phyloP scores from a whole-genome alignment of 2,797 vertebrate genomes.

The Gymnopithys bicolor region DNA sequence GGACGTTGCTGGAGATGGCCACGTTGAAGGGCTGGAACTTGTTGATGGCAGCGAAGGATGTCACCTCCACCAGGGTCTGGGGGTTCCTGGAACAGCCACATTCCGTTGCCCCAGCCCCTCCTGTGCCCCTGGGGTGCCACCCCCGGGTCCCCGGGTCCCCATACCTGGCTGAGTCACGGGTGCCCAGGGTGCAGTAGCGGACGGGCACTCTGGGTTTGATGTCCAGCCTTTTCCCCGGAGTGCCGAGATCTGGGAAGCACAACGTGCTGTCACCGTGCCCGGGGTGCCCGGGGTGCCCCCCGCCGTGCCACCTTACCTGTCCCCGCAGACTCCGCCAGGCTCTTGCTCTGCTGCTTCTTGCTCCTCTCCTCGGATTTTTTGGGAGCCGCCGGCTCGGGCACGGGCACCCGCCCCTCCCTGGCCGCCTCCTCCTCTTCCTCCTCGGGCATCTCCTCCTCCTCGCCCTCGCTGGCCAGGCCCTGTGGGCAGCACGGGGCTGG shows the following conservation, averaged over 20 bases:
- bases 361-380: constrained; percentile 82
- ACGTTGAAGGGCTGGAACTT: constrained; percentile 98
- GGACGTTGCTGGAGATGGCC: constrained; percentile 93
- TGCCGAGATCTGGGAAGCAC: constrained; percentile 23
- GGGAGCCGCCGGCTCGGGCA: constrained; percentile 71
- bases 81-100: constrained; percentile 81
- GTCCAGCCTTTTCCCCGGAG: constrained; percentile 73
- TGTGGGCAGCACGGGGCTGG: constrained; percentile 47
- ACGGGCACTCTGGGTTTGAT: constrained; percentile 83
- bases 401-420: constrained; percentile 77
- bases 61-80: constrained; percentile 93
- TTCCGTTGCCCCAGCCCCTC: not conserved
- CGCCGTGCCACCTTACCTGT: not conserved
- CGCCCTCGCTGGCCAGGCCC: constrained; percentile 92
- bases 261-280: not conserved
- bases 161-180: constrained; percentile 89
- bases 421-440: constrained; percentile 82
- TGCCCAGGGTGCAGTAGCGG: constrained; percentile 90
- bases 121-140: accelerated
- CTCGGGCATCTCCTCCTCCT: constrained; percentile 87
- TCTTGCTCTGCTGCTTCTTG: constrained; percentile 64
- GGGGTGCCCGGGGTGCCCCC: accelerated
- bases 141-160: accelerated
- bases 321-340: constrained; percentile 3
- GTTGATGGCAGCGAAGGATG: constrained; percentile 91